Evolutionary conservation across 2,113 vertebrate genomes (phyloP), one percentile per base, ranked within the genome.

Genomic region (Poecilia latipinna): DNA sequence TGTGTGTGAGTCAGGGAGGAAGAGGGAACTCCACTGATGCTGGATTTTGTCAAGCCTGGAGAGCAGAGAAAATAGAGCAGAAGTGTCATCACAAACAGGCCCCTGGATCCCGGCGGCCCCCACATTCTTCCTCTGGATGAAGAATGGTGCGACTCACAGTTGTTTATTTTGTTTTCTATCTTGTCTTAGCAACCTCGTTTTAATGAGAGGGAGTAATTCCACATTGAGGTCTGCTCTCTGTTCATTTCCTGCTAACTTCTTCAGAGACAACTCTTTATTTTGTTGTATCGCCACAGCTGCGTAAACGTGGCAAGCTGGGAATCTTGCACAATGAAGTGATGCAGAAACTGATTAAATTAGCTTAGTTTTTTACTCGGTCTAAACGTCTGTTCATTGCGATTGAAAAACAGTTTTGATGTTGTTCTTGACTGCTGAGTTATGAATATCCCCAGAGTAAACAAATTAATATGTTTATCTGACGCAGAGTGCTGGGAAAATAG

Each of bases 111-210:
- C 74, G 72, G 75, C 72, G 42, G 69, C 61, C 80, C 72, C 85
- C 74, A 60, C 86, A 91, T 93, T 94, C 93, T 88, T 90, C 78
- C 74, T 77, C 73, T 57, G 39, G 79, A 77, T 90, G 84, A 90
- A 83, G 74, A 86, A 86, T 87, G 86, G 82, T 62, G 67, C 60
- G 61, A 77, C 82, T 69, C 72, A 61, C 82, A 80, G 82, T 75
- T 90, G 91, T 94, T 94, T 91, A 90, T 93, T 94, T 93, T 88
- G 82, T 82, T 93, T 93, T 89, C 77, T 91, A 88, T 91, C 92
- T 92, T 80, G 83, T 91, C 84, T 90, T 88, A 84, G 86, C 84
- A 90, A 90, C 87, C 79, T 66, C 68, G 31, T 86, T 88, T 86
- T 89, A 89, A 91, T 89, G 89, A 90, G 79, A 88, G 80, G 86